phyloP scores from a whole-genome alignment of 2,113 vertebrate genomes.

The Bujurquina vittata region DNA sequence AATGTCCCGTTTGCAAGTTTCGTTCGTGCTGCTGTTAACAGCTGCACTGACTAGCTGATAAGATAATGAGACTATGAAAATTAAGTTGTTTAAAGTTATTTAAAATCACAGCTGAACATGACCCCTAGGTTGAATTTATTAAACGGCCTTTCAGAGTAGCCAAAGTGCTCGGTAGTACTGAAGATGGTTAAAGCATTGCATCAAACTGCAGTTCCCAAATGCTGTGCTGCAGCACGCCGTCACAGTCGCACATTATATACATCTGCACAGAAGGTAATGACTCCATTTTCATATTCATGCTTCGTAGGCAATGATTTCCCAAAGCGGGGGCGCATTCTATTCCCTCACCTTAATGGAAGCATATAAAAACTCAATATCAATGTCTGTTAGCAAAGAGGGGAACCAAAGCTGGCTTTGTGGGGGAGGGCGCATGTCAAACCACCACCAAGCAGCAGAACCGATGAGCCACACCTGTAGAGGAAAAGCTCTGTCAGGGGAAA shows the following conservation, averaged over 20 bases:
- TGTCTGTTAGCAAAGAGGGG: background rate
- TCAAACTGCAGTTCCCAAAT: background rate
- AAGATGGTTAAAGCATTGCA: background rate
- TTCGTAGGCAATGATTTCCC: background rate
- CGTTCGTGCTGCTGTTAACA: background rate
- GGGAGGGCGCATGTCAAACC: background rate
- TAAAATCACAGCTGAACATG: background rate
- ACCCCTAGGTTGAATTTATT: background rate
- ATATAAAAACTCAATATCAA: background rate
- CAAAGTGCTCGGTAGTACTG: accelerated
- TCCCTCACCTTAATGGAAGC: background rate
- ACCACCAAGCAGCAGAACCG: background rate
- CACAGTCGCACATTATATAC: background rate
- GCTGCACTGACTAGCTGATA: background rate
- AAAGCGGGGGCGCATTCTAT: too few relatives aligned
- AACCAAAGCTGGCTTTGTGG: background rate
- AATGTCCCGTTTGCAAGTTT: background rate
- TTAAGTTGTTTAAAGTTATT: background rate
- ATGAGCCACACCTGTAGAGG: background rate
- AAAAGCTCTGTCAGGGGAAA: background rate
- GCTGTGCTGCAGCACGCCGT: background rate
- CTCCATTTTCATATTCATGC: background rate
- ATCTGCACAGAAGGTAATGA: background rate
- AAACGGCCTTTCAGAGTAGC: background rate
- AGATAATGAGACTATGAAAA: background rate